Evolutionary conservation across 2,888 invertebrate species (phyloP).

Genomic region (Agrochola lychnidis): DNA sequence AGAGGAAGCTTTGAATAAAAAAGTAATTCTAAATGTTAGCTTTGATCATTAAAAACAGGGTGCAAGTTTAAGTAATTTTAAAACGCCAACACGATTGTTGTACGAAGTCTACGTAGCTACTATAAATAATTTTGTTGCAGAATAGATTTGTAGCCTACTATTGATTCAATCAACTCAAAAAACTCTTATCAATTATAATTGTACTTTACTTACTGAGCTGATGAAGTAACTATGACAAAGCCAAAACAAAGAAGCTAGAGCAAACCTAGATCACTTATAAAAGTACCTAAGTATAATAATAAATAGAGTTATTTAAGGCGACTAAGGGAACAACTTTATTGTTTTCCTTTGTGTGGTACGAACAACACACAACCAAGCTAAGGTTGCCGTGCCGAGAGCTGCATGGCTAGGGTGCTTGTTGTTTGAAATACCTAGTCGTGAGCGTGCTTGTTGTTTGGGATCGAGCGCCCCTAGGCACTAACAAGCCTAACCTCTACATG

Average conservation of each 20-base stretch:
- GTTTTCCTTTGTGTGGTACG: too few relatives aligned
- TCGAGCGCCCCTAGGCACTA: too few relatives aligned
- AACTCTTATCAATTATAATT: neutral
- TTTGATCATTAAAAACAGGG: constrained; percentile 46
- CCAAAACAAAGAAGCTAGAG: neutral
- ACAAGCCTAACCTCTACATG: too few relatives aligned
- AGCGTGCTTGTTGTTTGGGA: too few relatives aligned
- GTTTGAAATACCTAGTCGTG: too few relatives aligned
- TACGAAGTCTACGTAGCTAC: neutral
- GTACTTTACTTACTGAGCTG: neutral
- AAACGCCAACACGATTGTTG: neutral
- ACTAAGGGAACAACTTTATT: too few relatives aligned
- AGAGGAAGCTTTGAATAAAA: constrained; percentile 58
- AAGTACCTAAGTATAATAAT: neutral
- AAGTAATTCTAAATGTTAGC: constrained; percentile 39
- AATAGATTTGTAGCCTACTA: too few relatives aligned
- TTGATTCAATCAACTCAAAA: neutral
- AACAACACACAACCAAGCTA: too few relatives aligned
- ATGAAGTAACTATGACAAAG: neutral
- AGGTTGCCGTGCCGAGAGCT: too few relatives aligned
- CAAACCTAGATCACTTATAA: too few relatives aligned
- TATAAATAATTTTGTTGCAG: neutral
- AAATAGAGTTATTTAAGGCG: too few relatives aligned
- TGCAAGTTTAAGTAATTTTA: neutral
- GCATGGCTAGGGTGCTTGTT: too few relatives aligned